phyloP scores from a whole-genome alignment of 37 sponge, comb jelly and placozoan genomes.

The Beroe ovata region DNA sequence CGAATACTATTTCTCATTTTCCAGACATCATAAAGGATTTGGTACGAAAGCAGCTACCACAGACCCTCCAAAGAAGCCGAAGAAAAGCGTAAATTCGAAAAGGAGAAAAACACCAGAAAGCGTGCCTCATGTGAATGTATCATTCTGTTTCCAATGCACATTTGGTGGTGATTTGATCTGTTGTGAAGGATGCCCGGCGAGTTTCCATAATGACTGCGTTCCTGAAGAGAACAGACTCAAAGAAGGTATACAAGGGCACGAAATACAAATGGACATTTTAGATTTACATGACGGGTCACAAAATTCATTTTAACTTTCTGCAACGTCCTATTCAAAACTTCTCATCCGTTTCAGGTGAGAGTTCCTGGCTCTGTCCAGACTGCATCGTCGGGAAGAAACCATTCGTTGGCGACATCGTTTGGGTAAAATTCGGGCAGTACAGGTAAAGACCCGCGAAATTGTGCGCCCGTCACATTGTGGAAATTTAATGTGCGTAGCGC shows the following conservation, averaged over 20 bases:
- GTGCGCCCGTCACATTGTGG: background rate
- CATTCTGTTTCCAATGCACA: slow-evolving; percentile 66
- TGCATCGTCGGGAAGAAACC: slow-evolving; percentile 61
- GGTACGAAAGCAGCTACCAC: background rate
- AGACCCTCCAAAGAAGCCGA: background rate
- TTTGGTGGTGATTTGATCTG: slow-evolving; percentile 60
- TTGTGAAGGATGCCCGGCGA: slow-evolving; percentile 54
- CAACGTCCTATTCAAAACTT: no score
- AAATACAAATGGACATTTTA: no score
- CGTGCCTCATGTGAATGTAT: background rate
- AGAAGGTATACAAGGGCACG: slow-evolving; percentile 66
- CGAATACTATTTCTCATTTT: no score
- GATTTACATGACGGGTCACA: no score
- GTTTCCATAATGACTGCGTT: slow-evolving; percentile 50
- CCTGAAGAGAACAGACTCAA: slow-evolving; percentile 51
- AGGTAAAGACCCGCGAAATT: background rate
- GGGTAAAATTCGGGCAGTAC: slow-evolving; percentile 51
- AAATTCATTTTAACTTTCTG: no score
- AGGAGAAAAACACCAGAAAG: background rate
- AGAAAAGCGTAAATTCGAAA: background rate
- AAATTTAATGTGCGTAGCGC: background rate
- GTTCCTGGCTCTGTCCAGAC: slow-evolving; percentile 45
- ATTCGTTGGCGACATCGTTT: slow-evolving; percentile 46
- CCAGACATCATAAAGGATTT: slow-evolving; percentile 47
- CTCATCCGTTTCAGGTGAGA: slow-evolving; percentile 32